Percentiles rank a stretch among this genome's conserved stretches.
Evolutionary conservation across 2,888 invertebrate genomes (phyloP).

Genomic region (Philonicus albiceps): DNA sequence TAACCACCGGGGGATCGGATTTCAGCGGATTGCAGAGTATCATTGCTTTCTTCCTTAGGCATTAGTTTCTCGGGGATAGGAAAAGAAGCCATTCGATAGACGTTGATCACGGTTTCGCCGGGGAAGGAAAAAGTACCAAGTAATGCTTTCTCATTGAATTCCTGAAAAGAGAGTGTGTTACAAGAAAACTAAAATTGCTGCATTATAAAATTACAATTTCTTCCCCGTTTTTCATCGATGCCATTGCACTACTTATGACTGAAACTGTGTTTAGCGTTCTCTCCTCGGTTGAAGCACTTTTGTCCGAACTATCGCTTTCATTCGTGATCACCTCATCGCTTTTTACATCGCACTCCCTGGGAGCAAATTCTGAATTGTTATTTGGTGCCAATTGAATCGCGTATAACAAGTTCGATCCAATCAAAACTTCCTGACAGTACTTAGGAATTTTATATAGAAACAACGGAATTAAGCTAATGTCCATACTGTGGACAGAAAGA

Average conservation of each 20-base stretch:
- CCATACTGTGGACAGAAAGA: slow-evolving; percentile 70
- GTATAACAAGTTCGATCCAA: slow-evolving; percentile 75
- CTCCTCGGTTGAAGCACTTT: slow-evolving; percentile 34
- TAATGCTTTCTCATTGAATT: slow-evolving; percentile 57
- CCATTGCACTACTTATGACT: slow-evolving; percentile 62
- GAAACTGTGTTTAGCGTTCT: slow-evolving; percentile 59
- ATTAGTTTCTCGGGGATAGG: slow-evolving; percentile 45
- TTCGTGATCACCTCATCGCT: slow-evolving; percentile 52
- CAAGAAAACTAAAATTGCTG: not conserved
- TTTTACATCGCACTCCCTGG: not conserved
- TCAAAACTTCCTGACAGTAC: slow-evolving; percentile 69
- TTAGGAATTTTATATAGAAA: slow-evolving; percentile 75
- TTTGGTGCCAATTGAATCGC: slow-evolving; percentile 63
- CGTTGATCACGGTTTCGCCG: slow-evolving; percentile 60
- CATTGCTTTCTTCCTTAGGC: slow-evolving; percentile 58
- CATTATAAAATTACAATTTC: slow-evolving; percentile 51
- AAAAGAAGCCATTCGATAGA: slow-evolving; percentile 61
- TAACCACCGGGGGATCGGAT: slow-evolving; percentile 60
- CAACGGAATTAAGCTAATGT: slow-evolving; percentile 72
- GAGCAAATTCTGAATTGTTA: not conserved
- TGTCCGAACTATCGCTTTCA: slow-evolving; percentile 53
- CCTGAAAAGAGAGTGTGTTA: slow-evolving; percentile 50
- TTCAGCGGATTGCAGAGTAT: slow-evolving; percentile 57
- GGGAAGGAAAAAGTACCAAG: slow-evolving; percentile 60
- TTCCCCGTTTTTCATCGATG: slow-evolving; percentile 59